Evolutionary conservation across 2,888 invertebrate genomes (phyloP).

Genomic region (Rutpela maculata): DNA sequence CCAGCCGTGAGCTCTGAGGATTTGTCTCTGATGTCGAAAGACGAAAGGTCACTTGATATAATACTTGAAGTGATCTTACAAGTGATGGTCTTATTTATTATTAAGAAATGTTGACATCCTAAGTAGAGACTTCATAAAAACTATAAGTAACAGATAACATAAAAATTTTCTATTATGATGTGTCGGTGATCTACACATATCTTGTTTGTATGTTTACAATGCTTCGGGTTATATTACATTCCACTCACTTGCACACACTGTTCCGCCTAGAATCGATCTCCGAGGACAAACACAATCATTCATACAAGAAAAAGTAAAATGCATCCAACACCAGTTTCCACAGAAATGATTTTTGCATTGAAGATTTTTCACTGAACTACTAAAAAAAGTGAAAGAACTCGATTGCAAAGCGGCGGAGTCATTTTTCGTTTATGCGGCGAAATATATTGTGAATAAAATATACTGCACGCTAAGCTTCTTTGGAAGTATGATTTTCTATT

Average conservation of each 20-base stretch:
- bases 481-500: slow-evolving; percentile 21
- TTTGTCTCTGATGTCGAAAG: too few relatives aligned
- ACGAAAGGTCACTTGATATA: too few relatives aligned
- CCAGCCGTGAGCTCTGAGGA: too few relatives aligned
- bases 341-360: slow-evolving; percentile 28
- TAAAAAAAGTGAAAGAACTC: slow-evolving; percentile 27
- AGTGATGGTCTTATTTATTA: too few relatives aligned
- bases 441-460: slow-evolving; percentile 37
- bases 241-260: slow-evolving; percentile 45
- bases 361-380: slow-evolving; percentile 32
- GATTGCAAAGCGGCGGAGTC: slow-evolving; percentile 25
- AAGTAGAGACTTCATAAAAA: neutral
- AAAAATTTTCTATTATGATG: neutral
- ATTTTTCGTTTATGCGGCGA: slow-evolving; percentile 34
- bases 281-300: slow-evolving; percentile 41
- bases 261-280: slow-evolving; percentile 29
- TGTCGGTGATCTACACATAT: slow-evolving; percentile 36
- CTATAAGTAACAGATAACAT: neutral
- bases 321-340: slow-evolving; percentile 30
- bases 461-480: slow-evolving; percentile 26
- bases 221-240: slow-evolving; percentile 46
- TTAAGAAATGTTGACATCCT: too few relatives aligned
- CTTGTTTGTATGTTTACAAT: slow-evolving; percentile 48
- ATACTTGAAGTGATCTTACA: too few relatives aligned
- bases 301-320: slow-evolving; percentile 41